Evolutionary conservation across 1,140 invertebrate species (phyloP).

Genomic region (Leptopilina boulardi): DNA sequence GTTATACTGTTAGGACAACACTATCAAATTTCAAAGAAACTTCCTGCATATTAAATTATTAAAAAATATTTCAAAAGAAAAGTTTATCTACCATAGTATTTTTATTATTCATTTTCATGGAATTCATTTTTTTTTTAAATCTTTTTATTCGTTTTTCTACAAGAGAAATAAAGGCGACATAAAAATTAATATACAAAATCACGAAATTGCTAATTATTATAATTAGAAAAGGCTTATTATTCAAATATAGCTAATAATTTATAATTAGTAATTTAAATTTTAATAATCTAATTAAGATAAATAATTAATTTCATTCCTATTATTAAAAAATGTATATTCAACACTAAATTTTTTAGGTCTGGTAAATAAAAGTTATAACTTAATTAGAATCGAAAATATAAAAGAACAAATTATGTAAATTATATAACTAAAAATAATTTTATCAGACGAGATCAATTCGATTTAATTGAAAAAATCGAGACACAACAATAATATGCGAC

Average conservation of each 20-base stretch:
- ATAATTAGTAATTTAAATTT: no score
- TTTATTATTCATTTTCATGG: not conserved
- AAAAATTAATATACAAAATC: no score
- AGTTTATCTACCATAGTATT: not conserved
- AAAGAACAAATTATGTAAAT: not conserved
- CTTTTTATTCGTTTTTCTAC: no score
- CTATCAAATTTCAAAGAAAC: not conserved
- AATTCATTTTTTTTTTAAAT: not conserved
- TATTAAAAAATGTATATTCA: no score
- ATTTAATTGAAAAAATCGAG: not conserved
- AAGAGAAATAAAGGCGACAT: no score
- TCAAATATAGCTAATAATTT: no score
- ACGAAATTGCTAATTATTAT: no score
- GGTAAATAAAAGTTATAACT: no score
- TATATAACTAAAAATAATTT: not conserved
- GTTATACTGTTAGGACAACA: slow-evolving; percentile 14
- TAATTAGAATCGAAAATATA: not conserved
- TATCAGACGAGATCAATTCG: not conserved
- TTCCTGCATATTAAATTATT: not conserved
- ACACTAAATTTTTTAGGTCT: no score
- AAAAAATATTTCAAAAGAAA: not conserved
- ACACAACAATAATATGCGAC: not conserved
- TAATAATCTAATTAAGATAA: no score
- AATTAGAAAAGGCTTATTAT: no score
- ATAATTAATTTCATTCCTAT: no score